phyloP scores from a whole-genome alignment of 2,888 invertebrate genomes.

The Charanyca ferruginea region DNA sequence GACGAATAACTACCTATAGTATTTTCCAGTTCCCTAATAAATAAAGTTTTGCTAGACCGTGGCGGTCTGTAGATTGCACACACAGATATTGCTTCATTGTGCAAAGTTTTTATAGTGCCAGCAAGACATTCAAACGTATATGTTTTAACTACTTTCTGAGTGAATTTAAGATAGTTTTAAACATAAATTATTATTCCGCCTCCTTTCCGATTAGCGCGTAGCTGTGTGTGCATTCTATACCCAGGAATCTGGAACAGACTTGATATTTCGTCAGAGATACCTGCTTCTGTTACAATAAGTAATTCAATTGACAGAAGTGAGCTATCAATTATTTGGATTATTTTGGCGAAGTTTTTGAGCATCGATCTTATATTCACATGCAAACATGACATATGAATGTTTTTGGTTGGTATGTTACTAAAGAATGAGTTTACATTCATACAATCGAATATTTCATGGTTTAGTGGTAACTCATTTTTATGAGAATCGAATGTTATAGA shows the following conservation, averaged over 20 bases:
- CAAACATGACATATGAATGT: conserved; percentile 38
- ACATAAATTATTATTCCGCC: conserved; percentile 44
- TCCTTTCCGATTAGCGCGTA: conserved; percentile 48
- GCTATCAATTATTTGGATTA: conserved; percentile 11
- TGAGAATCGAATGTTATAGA: conserved; percentile 2
- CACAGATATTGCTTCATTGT: conserved; percentile 28
- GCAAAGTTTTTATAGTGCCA: conserved; percentile 8
- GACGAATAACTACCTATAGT: neutral
- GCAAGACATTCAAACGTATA: conserved; percentile 11
- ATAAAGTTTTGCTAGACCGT: conserved; percentile 35
- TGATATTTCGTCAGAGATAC: too few relatives aligned
- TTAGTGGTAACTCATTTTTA: conserved; percentile 2
- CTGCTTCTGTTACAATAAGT: too few relatives aligned
- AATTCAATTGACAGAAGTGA: too few relatives aligned
- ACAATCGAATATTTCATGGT: conserved; percentile 11
- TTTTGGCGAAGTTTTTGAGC: conserved; percentile 41
- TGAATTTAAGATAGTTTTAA: conserved; percentile 10
- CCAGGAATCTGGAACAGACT: too few relatives aligned
- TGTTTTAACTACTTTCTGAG: neutral
- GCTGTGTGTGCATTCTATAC: conserved; percentile 56
- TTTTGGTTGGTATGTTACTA: conserved; percentile 5
- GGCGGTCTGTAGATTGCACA: conserved; percentile 55
- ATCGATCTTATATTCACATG: conserved; percentile 61
- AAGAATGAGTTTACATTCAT: conserved; percentile 3
- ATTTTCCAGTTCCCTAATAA: conserved; percentile 38